A percentile compares a stretch with the other conserved stretches of the same genome.
Conservation (phyloP, 1,140 invertebrate genomes). For the Pantala flavescens region DNA sequence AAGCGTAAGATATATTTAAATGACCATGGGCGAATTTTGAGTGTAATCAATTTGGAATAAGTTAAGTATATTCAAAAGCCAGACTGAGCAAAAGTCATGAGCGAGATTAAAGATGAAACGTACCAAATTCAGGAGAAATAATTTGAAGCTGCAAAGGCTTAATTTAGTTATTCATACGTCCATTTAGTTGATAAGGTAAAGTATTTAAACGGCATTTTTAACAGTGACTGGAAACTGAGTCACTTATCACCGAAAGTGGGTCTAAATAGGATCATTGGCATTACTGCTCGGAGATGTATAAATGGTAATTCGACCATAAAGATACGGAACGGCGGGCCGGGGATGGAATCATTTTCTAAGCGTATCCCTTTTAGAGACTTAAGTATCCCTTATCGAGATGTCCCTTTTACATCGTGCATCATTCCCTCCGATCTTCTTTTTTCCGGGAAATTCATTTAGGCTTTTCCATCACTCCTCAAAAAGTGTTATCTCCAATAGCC, state of each 20-base stretch:
- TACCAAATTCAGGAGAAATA: too few relatives aligned
- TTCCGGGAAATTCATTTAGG: background rate
- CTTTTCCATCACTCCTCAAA: background rate
- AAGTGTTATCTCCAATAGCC: background rate
- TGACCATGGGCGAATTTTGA: too few relatives aligned
- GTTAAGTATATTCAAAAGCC: too few relatives aligned
- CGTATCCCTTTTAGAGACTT: background rate
- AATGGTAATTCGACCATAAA: conserved; percentile 3
- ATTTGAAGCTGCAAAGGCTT: too few relatives aligned
- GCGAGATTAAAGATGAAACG: too few relatives aligned
- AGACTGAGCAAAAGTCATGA: too few relatives aligned
- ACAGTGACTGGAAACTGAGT: background rate
- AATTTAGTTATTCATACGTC: too few relatives aligned
- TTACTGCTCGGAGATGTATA: background rate
- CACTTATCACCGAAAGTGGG: background rate
- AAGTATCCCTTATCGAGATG: background rate
- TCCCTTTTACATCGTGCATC: background rate
- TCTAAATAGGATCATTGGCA: background rate
- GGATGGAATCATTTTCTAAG: background rate
- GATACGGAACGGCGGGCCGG: background rate
- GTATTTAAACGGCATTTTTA: too few relatives aligned
- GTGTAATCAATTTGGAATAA: too few relatives aligned
- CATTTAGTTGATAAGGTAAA: too few relatives aligned
- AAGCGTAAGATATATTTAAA: too few relatives aligned
- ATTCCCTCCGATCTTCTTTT: background rate